Conservation (phyloP, 1,140 invertebrate genomes). For the Drosophila pachea region DNA sequence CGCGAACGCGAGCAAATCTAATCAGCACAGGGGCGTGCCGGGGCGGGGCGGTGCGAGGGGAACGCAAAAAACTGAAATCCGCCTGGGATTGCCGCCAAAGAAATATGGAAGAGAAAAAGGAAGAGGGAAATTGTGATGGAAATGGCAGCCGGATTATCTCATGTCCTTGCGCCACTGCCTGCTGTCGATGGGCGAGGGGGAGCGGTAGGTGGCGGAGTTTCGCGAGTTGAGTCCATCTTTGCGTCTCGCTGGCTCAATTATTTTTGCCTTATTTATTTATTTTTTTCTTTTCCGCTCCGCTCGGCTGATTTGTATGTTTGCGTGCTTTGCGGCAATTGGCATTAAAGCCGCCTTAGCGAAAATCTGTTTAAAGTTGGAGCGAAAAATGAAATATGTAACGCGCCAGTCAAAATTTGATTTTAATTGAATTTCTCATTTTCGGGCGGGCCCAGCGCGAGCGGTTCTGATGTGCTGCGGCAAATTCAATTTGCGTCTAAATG, state of each 20-base stretch:
- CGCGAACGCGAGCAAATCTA: conserved; percentile 31
- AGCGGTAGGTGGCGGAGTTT: background rate
- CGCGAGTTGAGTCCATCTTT: conserved; percentile 12
- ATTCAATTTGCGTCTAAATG: conserved; percentile 73
- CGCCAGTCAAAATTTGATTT: conserved; percentile 66
- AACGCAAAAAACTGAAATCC: background rate
- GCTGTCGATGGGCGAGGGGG: background rate
- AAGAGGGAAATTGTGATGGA: conserved; percentile 1
- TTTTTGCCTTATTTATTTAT: conserved; percentile 61
- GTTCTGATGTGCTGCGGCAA: conserved; percentile 41
- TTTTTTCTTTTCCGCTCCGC: too few species aligned
- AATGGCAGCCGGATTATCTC: conserved; percentile 49
- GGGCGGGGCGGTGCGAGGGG: background rate
- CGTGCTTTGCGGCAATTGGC: conserved; percentile 22
- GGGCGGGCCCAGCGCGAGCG: conserved; percentile 14
- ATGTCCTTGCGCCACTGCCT: conserved; percentile 41
- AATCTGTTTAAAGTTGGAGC: conserved; percentile 52
- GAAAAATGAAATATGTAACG: conserved; percentile 13
- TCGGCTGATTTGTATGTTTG: conserved; percentile 31
- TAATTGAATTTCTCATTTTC: conserved; percentile 74
- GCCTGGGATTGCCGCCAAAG: background rate
- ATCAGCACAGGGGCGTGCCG: conserved; percentile 17
- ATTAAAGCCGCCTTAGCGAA: conserved; percentile 50
- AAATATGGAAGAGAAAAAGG: conserved; percentile 30
- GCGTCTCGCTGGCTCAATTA: conserved; percentile 49